phyloP scores from a whole-genome alignment of 2,888 invertebrate species.

The Vannuccia rotundouncinata region DNA sequence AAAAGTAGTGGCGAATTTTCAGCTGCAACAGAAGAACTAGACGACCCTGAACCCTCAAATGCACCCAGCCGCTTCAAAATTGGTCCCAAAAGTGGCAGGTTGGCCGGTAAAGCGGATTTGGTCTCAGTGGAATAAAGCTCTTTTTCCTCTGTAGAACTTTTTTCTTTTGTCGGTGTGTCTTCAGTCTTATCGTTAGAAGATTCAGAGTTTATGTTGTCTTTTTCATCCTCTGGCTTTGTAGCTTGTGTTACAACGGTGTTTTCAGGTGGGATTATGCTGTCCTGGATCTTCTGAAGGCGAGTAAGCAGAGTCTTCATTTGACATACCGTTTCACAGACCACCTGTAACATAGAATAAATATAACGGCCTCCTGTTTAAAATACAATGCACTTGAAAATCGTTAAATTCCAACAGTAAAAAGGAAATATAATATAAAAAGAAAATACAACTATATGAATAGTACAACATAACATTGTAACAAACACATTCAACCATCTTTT shows the following conservation, averaged over 20 bases:
- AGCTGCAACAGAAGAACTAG: neutral
- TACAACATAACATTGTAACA: too few relatives aligned
- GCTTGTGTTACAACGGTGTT: neutral
- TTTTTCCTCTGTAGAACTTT: neutral
- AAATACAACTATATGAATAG: too few relatives aligned
- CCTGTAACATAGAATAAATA: too few relatives aligned
- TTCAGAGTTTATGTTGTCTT: neutral
- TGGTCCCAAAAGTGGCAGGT: neutral
- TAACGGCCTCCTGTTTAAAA: too few relatives aligned
- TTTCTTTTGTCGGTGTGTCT: neutral
- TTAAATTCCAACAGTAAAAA: too few relatives aligned
- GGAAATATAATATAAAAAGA: too few relatives aligned
- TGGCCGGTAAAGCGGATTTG: neutral
- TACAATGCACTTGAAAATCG: too few relatives aligned
- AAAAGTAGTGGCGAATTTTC: neutral
- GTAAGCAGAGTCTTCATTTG: neutral
- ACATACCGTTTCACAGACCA: neutral
- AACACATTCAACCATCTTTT: too few relatives aligned
- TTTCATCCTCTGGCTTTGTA: neutral
- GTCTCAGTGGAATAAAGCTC: neutral
- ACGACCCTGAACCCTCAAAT: neutral
- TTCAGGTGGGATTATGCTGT: neutral
- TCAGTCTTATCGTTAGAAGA: neutral
- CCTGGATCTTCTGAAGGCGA: neutral
- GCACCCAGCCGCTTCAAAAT: neutral